A percentile compares a stretch with the other conserved stretches of the same genome.
Evolutionary conservation across 2,888 invertebrate species (phyloP).

Genomic region (Drosophila dives): DNA sequence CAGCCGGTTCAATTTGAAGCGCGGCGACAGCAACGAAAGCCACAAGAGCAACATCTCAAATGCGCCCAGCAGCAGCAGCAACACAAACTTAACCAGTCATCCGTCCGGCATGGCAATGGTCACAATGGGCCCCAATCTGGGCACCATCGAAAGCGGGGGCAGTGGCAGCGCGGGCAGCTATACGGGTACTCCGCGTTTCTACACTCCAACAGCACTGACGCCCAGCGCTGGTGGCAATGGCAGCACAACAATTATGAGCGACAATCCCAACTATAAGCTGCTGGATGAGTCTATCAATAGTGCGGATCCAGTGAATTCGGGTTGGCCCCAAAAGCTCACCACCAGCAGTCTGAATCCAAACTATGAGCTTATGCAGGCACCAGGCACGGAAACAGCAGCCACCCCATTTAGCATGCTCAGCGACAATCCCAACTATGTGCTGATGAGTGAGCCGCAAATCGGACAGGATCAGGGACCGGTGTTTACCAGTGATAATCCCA

Average conservation of each 20-base stretch:
- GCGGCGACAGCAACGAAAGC: slow-evolving; percentile 80
- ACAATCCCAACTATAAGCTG: slow-evolving; percentile 81
- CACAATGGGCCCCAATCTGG: slow-evolving; percentile 56
- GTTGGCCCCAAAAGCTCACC: slow-evolving; percentile 48
- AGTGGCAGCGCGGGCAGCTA: slow-evolving; percentile 82
- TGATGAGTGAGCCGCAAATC: slow-evolving; percentile 71
- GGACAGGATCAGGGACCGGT: slow-evolving; percentile 10
- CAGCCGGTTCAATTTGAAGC: slow-evolving; percentile 81
- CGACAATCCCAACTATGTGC: slow-evolving; percentile 72
- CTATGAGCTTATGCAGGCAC: slow-evolving; percentile 75
- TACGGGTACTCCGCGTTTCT: slow-evolving; percentile 73
- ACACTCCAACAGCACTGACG: slow-evolving; percentile 63
- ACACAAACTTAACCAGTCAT: slow-evolving; percentile 74
- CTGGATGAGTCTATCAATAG: slow-evolving; percentile 75
- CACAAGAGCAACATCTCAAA: slow-evolving; percentile 80
- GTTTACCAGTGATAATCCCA: slow-evolving; percentile 68
- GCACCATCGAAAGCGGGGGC: slow-evolving; percentile 75
- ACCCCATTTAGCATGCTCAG: slow-evolving; percentile 29
- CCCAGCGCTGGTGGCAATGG: slow-evolving; percentile 46
- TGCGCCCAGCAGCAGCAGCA: slow-evolving; percentile 76
- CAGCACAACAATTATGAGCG: slow-evolving; percentile 58
- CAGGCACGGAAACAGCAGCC: slow-evolving; percentile 7
- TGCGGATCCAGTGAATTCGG: slow-evolving; percentile 24
- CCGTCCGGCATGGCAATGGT: slow-evolving; percentile 66
- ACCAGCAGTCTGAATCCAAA: slow-evolving; percentile 76